These are phyloP conservation scores for Megalonaias nervosa DNA, from an alignment of 1,140 invertebrate species.

Conservation along the genomic window DNA sequence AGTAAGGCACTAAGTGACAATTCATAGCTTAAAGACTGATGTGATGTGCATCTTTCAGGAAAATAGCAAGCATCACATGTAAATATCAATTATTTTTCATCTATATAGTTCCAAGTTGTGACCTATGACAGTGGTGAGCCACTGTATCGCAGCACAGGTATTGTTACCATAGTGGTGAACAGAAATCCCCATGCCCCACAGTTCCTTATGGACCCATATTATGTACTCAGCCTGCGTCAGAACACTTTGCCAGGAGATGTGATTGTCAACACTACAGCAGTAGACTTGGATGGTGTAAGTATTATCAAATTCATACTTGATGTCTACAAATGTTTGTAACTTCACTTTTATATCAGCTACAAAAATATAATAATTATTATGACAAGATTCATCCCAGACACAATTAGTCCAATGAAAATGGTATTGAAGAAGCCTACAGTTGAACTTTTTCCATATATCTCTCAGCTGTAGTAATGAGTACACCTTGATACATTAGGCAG, in stretches of 20 bases:
- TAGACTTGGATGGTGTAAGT: slow-evolving; percentile 55
- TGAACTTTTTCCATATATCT: too few species aligned
- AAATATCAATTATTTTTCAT: slow-evolving; percentile 1
- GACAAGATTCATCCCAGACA: too few species aligned
- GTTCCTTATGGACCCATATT: slow-evolving; percentile 32
- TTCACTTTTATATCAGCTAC: too few species aligned
- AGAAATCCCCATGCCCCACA: slow-evolving; percentile 45
- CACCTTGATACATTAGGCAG: too few species aligned
- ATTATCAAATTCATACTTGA: background rate
- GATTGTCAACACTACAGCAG: slow-evolving; percentile 49
- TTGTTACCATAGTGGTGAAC: slow-evolving; percentile 33
- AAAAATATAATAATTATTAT: too few species aligned
- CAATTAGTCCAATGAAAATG: too few species aligned
- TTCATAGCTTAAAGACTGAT: too few species aligned
- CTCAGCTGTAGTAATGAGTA: too few species aligned
- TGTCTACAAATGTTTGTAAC: too few species aligned
- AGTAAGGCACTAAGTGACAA: too few species aligned
- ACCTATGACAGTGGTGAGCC: slow-evolving; percentile 49
- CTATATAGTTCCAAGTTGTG: slow-evolving; percentile 46
- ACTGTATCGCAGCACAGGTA: slow-evolving; percentile 35
- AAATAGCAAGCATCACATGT: background rate
- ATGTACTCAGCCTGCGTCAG: slow-evolving; percentile 69
- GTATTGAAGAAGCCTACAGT: too few species aligned
- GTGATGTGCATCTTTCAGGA: background rate
- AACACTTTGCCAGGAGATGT: slow-evolving; percentile 34